Evolutionary conservation across 2,888 invertebrate genomes (phyloP), one percentile per base, ranked within the genome.

Genomic region (Drosophila mulleri): DNA sequence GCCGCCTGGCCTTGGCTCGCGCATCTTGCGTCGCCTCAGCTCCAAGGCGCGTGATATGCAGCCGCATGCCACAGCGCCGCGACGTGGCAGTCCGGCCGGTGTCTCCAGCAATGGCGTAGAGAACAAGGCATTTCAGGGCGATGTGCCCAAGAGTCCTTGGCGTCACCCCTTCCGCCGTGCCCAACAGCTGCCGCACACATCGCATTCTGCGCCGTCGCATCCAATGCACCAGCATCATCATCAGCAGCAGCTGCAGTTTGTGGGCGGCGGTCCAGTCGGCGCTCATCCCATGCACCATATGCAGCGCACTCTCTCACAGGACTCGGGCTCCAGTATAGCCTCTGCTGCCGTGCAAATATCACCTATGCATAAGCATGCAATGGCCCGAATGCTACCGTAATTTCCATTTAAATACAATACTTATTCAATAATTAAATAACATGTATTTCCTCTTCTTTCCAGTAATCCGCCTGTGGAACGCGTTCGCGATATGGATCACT

Each of bases 61-160:
- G 71, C 82, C 83, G 45, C 67, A 66, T 3, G 61, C 73, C 5
- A 53, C 67, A 23, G 65, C 78, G 8, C 72, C 84, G 3, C 62
- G 86, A 0, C 77, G 87, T 2, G 64, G 75, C 52, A 94, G 94
- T 52, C 82, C 86, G 0, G 82, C 78, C 7, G 88, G 93, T 92
- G 72, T 82, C 59, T 66, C 94, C 81, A 78, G 94, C 93, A 89
- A 94, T 29, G 95, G 95, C 0, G 93, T 95, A 4, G 95, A 96
- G 78, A 96, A 96, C 89, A 95, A 95, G 60, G 96, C 94, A 42
- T 96, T 95, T 91, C 96, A 96, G 86, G 89, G 84, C 90, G 95
- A 95, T 84, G 94, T 93, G 3, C 95, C 96, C 1, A 96, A 96
- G 92, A 95, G 96, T 37, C 95, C 96, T 1, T 96, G 96, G 96